These are phyloP conservation scores for Lasioglossum morio DNA, from an alignment of 2,888 invertebrate species.

Conservation along the genomic window DNA sequence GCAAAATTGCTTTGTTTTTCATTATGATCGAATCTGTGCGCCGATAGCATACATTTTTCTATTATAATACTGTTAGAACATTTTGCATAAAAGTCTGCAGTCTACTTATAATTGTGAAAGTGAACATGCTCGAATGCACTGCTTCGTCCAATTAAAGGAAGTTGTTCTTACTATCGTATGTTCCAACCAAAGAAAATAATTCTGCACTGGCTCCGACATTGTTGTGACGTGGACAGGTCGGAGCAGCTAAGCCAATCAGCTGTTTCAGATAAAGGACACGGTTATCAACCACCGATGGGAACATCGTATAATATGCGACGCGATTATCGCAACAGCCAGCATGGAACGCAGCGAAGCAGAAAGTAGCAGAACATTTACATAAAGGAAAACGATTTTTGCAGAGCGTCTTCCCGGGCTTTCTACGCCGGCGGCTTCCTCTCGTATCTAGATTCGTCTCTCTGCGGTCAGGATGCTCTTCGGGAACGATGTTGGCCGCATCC, in stretches of 20 bases:
- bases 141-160: neutral
- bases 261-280: neutral
- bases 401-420: slow-evolving; percentile 16
- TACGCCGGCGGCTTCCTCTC: slow-evolving; percentile 23
- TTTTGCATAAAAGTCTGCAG: neutral
- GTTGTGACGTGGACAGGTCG: neutral
- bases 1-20: no score
- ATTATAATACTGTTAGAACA: no score
- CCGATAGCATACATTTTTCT: no score
- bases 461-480: slow-evolving; percentile 34
- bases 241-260: neutral
- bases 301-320: neutral
- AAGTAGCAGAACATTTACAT: slow-evolving; percentile 39
- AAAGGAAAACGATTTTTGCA: slow-evolving; percentile 9
- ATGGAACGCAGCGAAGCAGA: slow-evolving; percentile 16
- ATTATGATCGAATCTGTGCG: no score
- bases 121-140: neutral
- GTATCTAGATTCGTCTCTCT: slow-evolving; percentile 47
- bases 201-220: neutral
- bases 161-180: neutral
- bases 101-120: neutral
- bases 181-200: neutral
- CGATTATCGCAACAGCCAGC: slow-evolving; percentile 6
- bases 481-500: slow-evolving; percentile 17
- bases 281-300: slow-evolving; percentile 20